Percentiles rank a stretch among this genome's conserved stretches.
Conservation (phyloP, 2,797 vertebrate species). For the Enteromius trimaculatus region DNA sequence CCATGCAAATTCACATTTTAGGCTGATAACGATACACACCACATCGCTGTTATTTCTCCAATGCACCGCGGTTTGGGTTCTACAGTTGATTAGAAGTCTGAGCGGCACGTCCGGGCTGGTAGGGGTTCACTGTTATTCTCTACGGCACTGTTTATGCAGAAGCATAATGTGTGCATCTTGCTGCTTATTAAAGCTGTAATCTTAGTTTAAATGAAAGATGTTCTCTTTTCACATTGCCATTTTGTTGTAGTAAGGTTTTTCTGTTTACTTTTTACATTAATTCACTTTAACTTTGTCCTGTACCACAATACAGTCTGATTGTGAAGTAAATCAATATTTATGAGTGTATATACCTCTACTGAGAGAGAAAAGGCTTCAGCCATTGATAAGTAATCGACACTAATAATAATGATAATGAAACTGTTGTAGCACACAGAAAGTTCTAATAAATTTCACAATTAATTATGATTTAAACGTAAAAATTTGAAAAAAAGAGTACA, state of each 20-base stretch:
- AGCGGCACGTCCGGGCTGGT: conserved; percentile 22
- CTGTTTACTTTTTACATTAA: not conserved
- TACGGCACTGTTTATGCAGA: not conserved
- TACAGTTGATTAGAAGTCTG: conserved; percentile 42
- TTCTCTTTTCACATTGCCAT: not conserved
- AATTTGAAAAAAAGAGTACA: not conserved
- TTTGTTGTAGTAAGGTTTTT: not conserved
- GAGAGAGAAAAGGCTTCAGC: not conserved
- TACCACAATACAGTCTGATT: not conserved
- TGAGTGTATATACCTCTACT: not conserved
- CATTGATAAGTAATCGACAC: not conserved
- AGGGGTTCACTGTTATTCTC: conserved; percentile 43
- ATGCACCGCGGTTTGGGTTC: conserved; percentile 30
- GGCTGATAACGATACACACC: conserved; percentile 73
- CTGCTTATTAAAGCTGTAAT: conserved; percentile 8
- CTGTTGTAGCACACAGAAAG: not conserved
- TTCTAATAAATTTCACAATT: not conserved
- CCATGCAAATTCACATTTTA: conserved; percentile 80
- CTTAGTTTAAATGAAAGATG: not conserved
- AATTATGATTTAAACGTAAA: not conserved
- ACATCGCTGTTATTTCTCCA: conserved; percentile 61
- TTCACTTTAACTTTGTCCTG: not conserved
- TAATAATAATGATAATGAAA: not conserved
- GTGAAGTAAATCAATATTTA: not conserved
- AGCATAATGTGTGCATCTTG: not conserved